phyloP scores from a whole-genome alignment of 2,888 invertebrate genomes.

The Andricus curvator region DNA sequence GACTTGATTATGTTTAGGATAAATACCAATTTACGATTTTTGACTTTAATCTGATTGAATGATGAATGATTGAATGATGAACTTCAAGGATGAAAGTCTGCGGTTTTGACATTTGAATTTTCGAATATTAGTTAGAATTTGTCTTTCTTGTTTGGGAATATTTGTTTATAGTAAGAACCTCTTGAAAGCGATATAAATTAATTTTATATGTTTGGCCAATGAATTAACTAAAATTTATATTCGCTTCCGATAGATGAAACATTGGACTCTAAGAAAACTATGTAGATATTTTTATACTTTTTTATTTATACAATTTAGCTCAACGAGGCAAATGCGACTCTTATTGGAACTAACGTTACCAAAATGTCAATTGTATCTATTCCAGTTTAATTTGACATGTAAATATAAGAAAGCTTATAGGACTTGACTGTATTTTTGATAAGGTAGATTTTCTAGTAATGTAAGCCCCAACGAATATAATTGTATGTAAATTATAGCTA shows the following conservation, averaged over 20 bases:
- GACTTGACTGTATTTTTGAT: not conserved
- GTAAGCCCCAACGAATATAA: not conserved
- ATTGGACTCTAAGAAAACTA: not conserved
- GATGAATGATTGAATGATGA: no score
- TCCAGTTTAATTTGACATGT: not conserved
- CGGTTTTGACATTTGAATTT: no score
- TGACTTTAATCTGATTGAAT: no score
- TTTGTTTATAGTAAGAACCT: no score
- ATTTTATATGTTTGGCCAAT: no score
- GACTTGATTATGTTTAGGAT: no score
- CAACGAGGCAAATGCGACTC: not conserved
- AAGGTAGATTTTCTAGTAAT: not conserved
- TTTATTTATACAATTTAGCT: not conserved
- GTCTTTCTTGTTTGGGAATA: no score
- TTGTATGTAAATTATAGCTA: slow-evolving; percentile 10
- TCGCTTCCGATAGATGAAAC: not conserved
- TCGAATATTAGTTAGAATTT: no score
- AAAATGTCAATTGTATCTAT: not conserved
- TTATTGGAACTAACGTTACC: not conserved
- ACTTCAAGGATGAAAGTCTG: no score
- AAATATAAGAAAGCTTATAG: not conserved
- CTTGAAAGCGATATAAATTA: no score
- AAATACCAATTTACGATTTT: no score
- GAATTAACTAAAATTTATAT: not conserved
- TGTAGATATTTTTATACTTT: not conserved